These are phyloP conservation scores for Elephas maximus DNA, from an alignment of 2,113 vertebrate species.

Conservation along the genomic window DNA sequence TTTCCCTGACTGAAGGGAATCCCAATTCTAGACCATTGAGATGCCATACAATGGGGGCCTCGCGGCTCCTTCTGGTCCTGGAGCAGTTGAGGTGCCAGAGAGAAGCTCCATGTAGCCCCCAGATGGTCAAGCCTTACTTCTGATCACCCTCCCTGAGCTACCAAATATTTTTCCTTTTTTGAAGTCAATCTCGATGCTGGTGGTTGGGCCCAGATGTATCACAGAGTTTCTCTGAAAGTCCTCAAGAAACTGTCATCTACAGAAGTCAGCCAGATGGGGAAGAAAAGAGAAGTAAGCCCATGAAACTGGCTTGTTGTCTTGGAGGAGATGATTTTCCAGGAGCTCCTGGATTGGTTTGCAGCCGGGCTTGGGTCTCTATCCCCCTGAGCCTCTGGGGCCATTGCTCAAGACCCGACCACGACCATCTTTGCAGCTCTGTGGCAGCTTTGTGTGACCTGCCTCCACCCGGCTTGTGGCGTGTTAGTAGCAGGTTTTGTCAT, in stretches of 20 bases:
- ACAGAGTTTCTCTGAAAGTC: neutral
- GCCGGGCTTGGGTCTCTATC: neutral
- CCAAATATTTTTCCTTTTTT: neutral
- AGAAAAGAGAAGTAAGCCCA: neutral
- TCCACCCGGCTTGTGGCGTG: neutral
- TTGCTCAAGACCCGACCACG: neutral
- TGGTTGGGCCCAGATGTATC: neutral
- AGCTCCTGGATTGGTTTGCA: neutral
- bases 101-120: neutral
- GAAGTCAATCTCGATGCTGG: neutral
- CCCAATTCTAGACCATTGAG: neutral
- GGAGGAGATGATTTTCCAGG: neutral
- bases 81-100: neutral
- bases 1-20: neutral
- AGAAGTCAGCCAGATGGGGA: neutral
- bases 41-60: neutral
- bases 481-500: accelerated
- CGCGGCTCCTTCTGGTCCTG: neutral
- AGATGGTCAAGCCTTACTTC: neutral
- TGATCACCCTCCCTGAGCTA: neutral
- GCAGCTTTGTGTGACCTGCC: neutral
- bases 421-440: neutral
- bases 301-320: neutral
- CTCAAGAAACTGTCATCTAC: neutral
- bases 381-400: neutral